These are phyloP conservation scores for Heteromyza rotundicornis DNA, from an alignment of 2,888 invertebrate genomes.

Conservation along the genomic window DNA sequence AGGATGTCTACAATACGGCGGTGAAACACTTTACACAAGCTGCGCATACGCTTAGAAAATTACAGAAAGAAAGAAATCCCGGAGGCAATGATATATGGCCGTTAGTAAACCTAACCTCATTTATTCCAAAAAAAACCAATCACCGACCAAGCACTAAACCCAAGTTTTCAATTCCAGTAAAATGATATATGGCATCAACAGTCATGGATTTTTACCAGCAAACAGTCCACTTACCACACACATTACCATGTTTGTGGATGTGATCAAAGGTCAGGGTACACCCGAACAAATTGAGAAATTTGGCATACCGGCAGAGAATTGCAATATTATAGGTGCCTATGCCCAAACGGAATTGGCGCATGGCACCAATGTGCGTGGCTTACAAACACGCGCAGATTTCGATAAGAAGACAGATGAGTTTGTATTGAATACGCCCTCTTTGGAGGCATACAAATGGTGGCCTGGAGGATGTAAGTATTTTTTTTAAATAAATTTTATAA, in stretches of 20 bases:
- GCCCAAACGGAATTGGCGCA: slow-evolving; percentile 97
- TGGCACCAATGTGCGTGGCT: slow-evolving; percentile 85
- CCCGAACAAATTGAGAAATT: slow-evolving; percentile 87
- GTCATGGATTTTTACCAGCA: slow-evolving; percentile 24
- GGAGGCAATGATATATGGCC: slow-evolving; percentile 54
- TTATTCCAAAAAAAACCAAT: not conserved
- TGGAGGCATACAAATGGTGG: slow-evolving; percentile 96
- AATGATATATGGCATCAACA: not conserved
- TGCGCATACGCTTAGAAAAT: slow-evolving; percentile 72
- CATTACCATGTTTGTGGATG: slow-evolving; percentile 88
- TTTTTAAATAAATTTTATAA: not conserved
- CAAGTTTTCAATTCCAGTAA: not conserved
- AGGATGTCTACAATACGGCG: slow-evolving; percentile 43
- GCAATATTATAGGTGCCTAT: slow-evolving; percentile 89
- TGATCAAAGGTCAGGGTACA: slow-evolving; percentile 84
- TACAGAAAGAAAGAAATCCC: slow-evolving; percentile 71
- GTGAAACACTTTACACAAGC: slow-evolving; percentile 56
- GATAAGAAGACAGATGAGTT: slow-evolving; percentile 84
- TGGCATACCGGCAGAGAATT: slow-evolving; percentile 79
- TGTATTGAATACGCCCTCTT: slow-evolving; percentile 82
- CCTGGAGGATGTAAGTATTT: slow-evolving; percentile 85
- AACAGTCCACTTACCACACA: slow-evolving; percentile 71
- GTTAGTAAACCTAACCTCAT: slow-evolving; percentile 42
- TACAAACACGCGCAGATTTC: slow-evolving; percentile 92
- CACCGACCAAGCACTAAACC: too few relatives aligned